Percentiles rank a stretch among this genome's conserved stretches.
Conservation (phyloP, 2,113 vertebrate species). For the Pituophis catenifer region DNA sequence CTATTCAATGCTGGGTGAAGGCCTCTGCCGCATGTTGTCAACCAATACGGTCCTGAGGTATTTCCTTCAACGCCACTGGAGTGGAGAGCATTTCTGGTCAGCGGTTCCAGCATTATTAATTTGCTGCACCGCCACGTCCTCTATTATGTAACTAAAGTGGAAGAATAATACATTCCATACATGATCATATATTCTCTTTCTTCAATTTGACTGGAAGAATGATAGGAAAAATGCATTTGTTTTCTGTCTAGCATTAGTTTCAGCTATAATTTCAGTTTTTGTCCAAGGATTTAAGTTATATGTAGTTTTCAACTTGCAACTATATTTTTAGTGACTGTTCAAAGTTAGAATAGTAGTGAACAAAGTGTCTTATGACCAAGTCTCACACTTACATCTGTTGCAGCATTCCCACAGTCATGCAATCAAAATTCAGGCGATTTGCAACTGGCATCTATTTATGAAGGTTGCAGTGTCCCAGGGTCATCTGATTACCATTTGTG, state of each 20-base stretch:
- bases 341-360: neutral
- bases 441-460: no score
- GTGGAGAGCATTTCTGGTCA: neutral
- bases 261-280: neutral
- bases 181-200: neutral
- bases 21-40: neutral
- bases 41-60: neutral
- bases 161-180: neutral
- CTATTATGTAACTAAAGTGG: neutral
- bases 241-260: neutral
- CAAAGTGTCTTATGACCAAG: no score
- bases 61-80: no score
- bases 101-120: neutral
- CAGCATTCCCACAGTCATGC: no score
- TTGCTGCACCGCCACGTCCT: accelerated
- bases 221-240: neutral
- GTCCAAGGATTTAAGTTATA: neutral
- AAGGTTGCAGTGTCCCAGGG: no score
- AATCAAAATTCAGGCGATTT: no score
- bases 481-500: neutral
- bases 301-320: neutral
- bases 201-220: neutral
- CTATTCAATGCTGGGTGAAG: no score
- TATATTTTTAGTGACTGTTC: neutral
- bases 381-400: no score